These are phyloP conservation scores for Serripes groenlandicus DNA, from an alignment of 2,888 invertebrate genomes.

Conservation along the genomic window DNA sequence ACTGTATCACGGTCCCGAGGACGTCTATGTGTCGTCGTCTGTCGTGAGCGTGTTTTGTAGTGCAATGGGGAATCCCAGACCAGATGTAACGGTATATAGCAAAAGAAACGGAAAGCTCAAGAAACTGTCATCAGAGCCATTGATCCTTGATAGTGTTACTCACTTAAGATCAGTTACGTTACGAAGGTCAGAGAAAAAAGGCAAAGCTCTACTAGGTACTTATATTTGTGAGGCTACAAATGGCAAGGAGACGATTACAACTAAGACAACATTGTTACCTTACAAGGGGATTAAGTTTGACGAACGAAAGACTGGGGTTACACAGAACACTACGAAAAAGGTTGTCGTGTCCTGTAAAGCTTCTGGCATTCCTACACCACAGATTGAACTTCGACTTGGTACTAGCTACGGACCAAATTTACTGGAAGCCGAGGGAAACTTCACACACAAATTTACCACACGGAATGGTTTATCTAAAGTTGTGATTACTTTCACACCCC, in stretches of 20 bases:
- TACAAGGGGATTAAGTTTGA: neutral
- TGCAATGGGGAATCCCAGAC: neutral
- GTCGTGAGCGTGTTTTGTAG: neutral
- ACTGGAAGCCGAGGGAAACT: too few species aligned
- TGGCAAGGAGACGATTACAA: neutral
- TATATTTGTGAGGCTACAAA: constrained; percentile 4
- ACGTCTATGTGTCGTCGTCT: neutral
- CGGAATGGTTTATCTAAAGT: too few species aligned
- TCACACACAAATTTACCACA: too few species aligned
- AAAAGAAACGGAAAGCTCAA: neutral
- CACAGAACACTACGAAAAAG: neutral
- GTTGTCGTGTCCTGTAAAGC: constrained; percentile 7
- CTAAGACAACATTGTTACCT: neutral
- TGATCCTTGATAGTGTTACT: neutral
- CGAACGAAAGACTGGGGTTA: constrained; percentile 7
- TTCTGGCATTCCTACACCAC: too few species aligned
- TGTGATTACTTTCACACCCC: too few species aligned
- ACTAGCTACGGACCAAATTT: too few species aligned
- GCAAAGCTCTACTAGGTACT: neutral
- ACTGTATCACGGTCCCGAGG: neutral
- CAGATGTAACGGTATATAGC: neutral
- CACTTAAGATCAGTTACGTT: neutral
- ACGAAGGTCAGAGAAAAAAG: neutral
- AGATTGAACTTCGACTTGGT: too few species aligned
- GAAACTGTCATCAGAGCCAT: neutral